Conservation (phyloP, 2,113 vertebrate genomes). For the Narcine bancroftii region DNA sequence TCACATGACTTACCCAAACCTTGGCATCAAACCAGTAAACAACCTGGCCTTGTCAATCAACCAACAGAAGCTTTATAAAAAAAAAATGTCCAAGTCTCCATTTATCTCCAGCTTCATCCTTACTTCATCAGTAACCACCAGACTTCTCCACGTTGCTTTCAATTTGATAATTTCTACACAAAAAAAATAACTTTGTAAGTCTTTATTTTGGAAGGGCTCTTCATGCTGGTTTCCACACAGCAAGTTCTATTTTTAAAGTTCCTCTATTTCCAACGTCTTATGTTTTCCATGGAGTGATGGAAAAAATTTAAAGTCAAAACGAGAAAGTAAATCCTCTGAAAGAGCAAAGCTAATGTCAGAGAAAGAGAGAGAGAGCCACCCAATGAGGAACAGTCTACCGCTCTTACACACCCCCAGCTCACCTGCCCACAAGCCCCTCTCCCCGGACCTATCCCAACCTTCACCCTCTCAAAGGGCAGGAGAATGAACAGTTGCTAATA, state of each 20-base stretch:
- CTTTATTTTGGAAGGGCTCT: background rate
- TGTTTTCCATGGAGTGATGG: background rate
- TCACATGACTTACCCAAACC: background rate
- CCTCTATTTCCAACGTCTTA: background rate
- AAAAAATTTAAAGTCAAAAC: background rate
- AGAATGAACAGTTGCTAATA: no score
- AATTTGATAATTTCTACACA: background rate
- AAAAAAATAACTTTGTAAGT: background rate
- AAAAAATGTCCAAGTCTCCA: background rate
- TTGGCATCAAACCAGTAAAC: background rate
- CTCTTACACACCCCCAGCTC: background rate
- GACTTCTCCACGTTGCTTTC: no score
- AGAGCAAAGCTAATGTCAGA: constrained; percentile 37
- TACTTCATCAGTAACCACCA: background rate
- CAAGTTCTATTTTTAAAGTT: background rate
- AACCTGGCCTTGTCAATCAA: background rate
- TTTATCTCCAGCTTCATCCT: background rate
- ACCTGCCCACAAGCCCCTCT: background rate
- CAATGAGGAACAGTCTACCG: background rate
- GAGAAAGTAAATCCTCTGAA: background rate
- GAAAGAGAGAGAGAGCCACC: background rate
- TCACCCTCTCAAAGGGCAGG: background rate
- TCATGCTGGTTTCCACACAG: no score
- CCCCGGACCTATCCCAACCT: background rate
- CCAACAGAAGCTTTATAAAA: background rate